phyloP scores from a whole-genome alignment of 1,140 invertebrate species.

The Spodoptera frugiperda region DNA sequence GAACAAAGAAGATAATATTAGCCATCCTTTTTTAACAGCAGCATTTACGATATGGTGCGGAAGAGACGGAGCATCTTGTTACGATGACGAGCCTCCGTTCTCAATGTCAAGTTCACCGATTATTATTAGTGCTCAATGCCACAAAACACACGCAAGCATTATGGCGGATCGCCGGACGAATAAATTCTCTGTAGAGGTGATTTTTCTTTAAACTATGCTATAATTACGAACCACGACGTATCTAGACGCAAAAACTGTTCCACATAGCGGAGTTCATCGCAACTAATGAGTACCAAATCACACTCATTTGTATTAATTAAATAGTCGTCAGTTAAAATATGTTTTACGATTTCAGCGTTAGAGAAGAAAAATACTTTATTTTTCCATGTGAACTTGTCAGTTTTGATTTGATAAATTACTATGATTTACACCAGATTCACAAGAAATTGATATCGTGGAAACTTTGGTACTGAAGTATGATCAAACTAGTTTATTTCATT shows the following conservation, averaged over 20 bases:
- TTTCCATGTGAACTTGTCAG: background rate
- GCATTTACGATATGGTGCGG: slow-evolving; percentile 58
- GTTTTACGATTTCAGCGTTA: too few relatives aligned
- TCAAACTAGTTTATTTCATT: background rate
- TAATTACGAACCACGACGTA: slow-evolving; percentile 38
- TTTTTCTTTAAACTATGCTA: slow-evolving; percentile 50
- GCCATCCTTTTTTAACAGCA: slow-evolving; percentile 71
- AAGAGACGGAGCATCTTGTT: slow-evolving; percentile 74
- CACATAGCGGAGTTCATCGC: background rate
- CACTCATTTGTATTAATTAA: slow-evolving; percentile 4
- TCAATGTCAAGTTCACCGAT: slow-evolving; percentile 86
- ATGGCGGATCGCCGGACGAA: slow-evolving; percentile 63
- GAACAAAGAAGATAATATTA: slow-evolving; percentile 73
- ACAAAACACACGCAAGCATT: slow-evolving; percentile 78
- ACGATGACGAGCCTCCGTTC: slow-evolving; percentile 83
- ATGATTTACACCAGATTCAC: background rate
- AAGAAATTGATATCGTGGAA: background rate
- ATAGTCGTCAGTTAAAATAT: background rate
- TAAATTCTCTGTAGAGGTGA: slow-evolving; percentile 57
- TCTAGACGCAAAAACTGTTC: slow-evolving; percentile 22
- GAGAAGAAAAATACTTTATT: background rate
- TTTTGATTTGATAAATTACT: background rate
- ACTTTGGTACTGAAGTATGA: background rate
- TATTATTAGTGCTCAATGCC: slow-evolving; percentile 86
- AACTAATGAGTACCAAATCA: slow-evolving; percentile 9